phyloP scores from a whole-genome alignment of 2,113 vertebrate genomes.

The Crotalus horridus region DNA sequence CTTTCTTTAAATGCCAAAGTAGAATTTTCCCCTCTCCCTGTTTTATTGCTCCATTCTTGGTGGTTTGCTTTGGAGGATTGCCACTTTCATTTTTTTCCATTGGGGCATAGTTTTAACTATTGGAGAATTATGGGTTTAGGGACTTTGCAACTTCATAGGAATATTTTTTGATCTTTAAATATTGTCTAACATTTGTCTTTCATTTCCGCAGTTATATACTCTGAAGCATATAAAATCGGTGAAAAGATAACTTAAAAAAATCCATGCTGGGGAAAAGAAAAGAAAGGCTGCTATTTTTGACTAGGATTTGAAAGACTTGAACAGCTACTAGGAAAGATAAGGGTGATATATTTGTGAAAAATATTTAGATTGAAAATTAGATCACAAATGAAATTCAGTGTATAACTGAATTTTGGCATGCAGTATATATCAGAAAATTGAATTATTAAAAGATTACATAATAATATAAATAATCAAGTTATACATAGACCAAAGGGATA shows the following conservation, averaged over 20 bases:
- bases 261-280: background rate
- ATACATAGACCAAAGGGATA: background rate
- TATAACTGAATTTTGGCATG: slow-evolving; percentile 10
- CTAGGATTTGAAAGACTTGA: slow-evolving; percentile 33
- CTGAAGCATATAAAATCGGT: slow-evolving; percentile 23
- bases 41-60: slow-evolving; percentile 70
- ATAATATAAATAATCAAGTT: background rate
- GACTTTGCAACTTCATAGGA: slow-evolving; percentile 44
- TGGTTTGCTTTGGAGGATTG: slow-evolving; percentile 68
- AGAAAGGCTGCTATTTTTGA: background rate
- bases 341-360: slow-evolving; percentile 39
- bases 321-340: slow-evolving; percentile 4
- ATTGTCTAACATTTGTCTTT: slow-evolving; percentile 65
- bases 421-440: background rate
- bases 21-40: slow-evolving; percentile 35
- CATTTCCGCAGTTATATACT: slow-evolving; percentile 46
- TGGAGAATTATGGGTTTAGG: slow-evolving; percentile 64
- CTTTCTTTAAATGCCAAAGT: slow-evolving; percentile 63
- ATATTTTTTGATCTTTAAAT: slow-evolving; percentile 57
- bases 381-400: slow-evolving; percentile 5
- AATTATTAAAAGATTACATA: background rate
- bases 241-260: slow-evolving; percentile 14
- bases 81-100: slow-evolving; percentile 69
- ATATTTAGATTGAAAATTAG: slow-evolving; percentile 52
- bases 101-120: slow-evolving; percentile 62